Evolutionary conservation across 2,113 vertebrate genomes (phyloP).

Genomic region (Aviceda subcristata): DNA sequence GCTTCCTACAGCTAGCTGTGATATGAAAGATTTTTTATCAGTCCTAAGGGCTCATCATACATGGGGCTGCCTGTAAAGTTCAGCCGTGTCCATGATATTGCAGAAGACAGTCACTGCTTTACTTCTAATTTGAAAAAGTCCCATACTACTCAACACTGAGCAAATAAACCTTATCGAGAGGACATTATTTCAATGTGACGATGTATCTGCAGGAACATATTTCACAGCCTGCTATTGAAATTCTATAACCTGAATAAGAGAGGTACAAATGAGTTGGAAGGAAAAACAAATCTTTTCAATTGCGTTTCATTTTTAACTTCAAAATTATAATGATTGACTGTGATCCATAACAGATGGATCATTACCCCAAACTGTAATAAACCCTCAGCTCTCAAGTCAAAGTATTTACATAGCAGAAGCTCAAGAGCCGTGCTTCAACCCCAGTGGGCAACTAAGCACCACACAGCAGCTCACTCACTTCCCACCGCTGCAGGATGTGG

Average conservation of each 20-base stretch:
- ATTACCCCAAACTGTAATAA: constrained; percentile 42
- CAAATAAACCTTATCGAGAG: constrained; percentile 22
- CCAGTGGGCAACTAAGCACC: not conserved
- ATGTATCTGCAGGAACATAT: not conserved
- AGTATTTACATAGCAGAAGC: not conserved
- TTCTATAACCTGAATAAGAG: constrained; percentile 48
- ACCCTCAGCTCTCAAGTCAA: constrained; percentile 9
- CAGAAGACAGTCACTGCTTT: not conserved
- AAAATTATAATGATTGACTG: constrained; percentile 44
- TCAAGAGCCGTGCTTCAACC: not conserved
- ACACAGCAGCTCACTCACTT: not conserved
- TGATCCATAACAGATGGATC: constrained; percentile 37
- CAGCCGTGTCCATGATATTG: not conserved
- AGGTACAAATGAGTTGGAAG: constrained; percentile 60
- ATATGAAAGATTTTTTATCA: not conserved
- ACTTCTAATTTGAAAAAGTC: not conserved
- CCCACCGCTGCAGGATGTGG: fast-evolving
- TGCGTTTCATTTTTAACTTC: constrained; percentile 52
- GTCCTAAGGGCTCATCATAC: not conserved
- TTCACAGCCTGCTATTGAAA: constrained; percentile 31
- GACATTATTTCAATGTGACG: constrained; percentile 38
- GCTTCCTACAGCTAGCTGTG: not conserved
- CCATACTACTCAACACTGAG: not conserved
- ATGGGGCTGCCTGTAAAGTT: not conserved
- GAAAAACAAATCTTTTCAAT: constrained; percentile 56